Evolutionary conservation across 2,888 invertebrate genomes (phyloP), one percentile per base, ranked within the genome.

Genomic region (Serripes groenlandicus): DNA sequence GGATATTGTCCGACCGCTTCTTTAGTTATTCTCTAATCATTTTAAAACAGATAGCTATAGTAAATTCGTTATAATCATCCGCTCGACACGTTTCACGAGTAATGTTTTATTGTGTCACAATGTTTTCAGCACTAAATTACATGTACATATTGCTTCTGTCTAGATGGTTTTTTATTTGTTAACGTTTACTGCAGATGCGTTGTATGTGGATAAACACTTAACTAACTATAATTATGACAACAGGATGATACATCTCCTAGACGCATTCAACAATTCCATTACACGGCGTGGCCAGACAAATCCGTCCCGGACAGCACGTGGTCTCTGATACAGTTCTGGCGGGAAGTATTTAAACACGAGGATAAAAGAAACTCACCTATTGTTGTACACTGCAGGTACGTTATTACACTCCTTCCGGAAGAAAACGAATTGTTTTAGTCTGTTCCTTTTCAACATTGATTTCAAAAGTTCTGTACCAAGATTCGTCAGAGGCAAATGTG

Each of bases 261-360:
- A 58, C 3, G 28, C 26, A 26, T 58, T 28, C 28, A 58, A 5
- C 66, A 66, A 7, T 66, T 37, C 26, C 74, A 74, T 49, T 74
- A 62, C 52, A 74, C 62, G 3, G 74, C 64, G 0, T 74, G 74
- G 74, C 74, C 74, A 34, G 74, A 74, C 54, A 74, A 74, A 32
- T 64, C 64, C 66, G 74, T 74, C 7, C 74, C 74, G 1, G 74
- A 74, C 32, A 49, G 30, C 21, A 64, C 74, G 3, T 64, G 62
- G 64, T 64, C 62, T 52, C 74, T 74, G 0, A 52, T 64, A 30
- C 62, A 74, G 32, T 64, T 74, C 52, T 74, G 74, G 74, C 30
- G 64, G 52, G 26, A 58, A 58, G 58, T 58, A 7, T 58, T 58
- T 26, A 58, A 58, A 58, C 7, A 58, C 28, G 58, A 15, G 15